phyloP scores from a whole-genome alignment of 2,888 invertebrate species.

The Nowickia ferox region DNA sequence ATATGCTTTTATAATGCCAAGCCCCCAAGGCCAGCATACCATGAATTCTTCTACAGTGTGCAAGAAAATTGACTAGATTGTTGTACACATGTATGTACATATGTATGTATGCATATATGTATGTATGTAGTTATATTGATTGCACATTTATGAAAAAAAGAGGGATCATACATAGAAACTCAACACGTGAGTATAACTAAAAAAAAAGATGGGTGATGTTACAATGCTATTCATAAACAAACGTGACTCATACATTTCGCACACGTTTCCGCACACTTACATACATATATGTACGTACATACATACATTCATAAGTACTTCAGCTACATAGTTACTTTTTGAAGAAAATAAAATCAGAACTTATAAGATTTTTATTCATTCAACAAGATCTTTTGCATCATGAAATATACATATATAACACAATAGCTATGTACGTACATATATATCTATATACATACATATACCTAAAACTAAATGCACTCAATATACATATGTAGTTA shows the following conservation, averaged over 20 bases:
- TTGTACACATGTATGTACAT: background rate
- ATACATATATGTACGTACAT: no score
- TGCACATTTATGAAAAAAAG: constrained; percentile 1
- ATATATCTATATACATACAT: background rate
- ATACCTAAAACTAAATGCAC: background rate
- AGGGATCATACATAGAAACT: background rate
- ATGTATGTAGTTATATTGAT: background rate
- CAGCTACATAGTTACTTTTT: no score
- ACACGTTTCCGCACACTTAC: background rate
- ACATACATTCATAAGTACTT: no score
- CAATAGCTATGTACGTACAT: no score
- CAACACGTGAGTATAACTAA: constrained; percentile 55
- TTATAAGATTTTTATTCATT: no score
- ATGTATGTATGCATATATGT: background rate
- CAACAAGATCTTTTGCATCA: background rate
- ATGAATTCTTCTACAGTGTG: background rate
- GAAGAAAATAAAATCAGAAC: no score
- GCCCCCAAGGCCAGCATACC: constrained; percentile 50
- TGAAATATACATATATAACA: no score
- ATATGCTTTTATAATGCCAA: constrained; percentile 43
- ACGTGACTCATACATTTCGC: constrained; percentile 15
- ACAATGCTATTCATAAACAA: background rate
- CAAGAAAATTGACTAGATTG: background rate
- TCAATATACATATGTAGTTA: background rate
- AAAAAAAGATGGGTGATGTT: background rate